Percentiles rank a stretch among this genome's conserved stretches.
phyloP scores from a whole-genome alignment of 2,888 invertebrate genomes.

The Drosophila infuscata region DNA sequence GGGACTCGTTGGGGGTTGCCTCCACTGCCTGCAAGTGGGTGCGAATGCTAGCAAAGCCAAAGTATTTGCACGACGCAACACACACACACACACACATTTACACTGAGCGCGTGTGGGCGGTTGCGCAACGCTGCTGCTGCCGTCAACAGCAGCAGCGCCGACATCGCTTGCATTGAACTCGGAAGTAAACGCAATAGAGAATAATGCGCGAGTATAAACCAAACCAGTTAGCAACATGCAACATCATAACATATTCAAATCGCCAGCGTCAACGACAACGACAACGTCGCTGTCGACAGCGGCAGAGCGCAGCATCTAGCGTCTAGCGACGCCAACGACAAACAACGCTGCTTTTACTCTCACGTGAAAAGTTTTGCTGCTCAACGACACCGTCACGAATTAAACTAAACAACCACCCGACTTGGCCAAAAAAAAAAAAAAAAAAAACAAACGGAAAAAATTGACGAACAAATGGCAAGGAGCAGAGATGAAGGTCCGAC shows the following conservation, averaged over 20 bases:
- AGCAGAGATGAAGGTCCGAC: constrained; percentile 22
- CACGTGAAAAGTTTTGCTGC: constrained; percentile 71
- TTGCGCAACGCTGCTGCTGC: constrained; percentile 69
- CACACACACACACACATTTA: constrained; percentile 15
- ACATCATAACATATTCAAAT: constrained; percentile 80
- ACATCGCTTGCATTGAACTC: constrained; percentile 75
- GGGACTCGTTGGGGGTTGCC: constrained; percentile 37
- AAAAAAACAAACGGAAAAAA: constrained; percentile 13
- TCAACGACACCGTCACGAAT: constrained; percentile 68
- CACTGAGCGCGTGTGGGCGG: constrained; percentile 66
- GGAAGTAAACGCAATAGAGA: constrained; percentile 78
- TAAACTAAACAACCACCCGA: constrained; percentile 76
- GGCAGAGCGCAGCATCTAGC: constrained; percentile 41
- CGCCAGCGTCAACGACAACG: constrained; percentile 37
- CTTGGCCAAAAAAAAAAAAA: constrained; percentile 29
- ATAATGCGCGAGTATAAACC: constrained; percentile 58
- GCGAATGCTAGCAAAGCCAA: constrained; percentile 65
- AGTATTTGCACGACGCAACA: constrained; percentile 75
- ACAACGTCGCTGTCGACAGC: constrained; percentile 37
- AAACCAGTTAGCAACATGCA: constrained; percentile 75
- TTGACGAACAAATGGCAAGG: constrained; percentile 15
- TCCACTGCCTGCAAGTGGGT: constrained; percentile 49
- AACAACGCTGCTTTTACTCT: constrained; percentile 68
- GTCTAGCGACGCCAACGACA: constrained; percentile 27
- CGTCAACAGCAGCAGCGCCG: constrained; percentile 29